Conservation (phyloP, 2,113 vertebrate species). For the Spermophilus dauricus region DNA sequence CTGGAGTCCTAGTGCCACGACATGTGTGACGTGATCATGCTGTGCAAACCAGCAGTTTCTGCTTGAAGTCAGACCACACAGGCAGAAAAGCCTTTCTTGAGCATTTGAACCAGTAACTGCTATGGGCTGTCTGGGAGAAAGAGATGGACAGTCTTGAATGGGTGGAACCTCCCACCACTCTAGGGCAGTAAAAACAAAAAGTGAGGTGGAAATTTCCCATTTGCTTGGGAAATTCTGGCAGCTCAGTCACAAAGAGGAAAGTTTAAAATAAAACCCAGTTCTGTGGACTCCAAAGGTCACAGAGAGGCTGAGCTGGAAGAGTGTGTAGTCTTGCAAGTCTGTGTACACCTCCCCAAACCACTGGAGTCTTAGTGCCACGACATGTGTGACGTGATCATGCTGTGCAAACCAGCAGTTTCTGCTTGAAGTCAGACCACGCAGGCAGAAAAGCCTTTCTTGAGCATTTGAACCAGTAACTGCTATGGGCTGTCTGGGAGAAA, state of each 20-base stretch:
- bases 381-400: not conserved
- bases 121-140: not conserved
- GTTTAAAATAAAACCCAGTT: not conserved
- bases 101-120: not conserved
- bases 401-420: not conserved
- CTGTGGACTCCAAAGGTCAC: too few relatives aligned
- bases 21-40: not conserved
- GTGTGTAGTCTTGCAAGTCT: not conserved
- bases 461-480: not conserved
- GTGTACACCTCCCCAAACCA: not conserved
- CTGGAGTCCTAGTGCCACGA: not conserved
- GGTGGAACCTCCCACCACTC: not conserved
- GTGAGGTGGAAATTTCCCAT: not conserved
- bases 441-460: too few relatives aligned
- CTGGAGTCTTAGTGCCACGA: not conserved
- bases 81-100: too few relatives aligned
- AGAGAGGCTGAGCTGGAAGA: too few relatives aligned
- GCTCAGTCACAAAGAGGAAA: not conserved
- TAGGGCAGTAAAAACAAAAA: not conserved
- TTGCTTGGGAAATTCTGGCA: not conserved
- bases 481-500: not conserved
- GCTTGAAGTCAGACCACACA: not conserved
- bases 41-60: not conserved
- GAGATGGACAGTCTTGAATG: not conserved
- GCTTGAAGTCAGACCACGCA: not conserved